These are phyloP conservation scores for Natrix natrix DNA, from an alignment of 2,797 vertebrate species.

Conservation along the genomic window DNA sequence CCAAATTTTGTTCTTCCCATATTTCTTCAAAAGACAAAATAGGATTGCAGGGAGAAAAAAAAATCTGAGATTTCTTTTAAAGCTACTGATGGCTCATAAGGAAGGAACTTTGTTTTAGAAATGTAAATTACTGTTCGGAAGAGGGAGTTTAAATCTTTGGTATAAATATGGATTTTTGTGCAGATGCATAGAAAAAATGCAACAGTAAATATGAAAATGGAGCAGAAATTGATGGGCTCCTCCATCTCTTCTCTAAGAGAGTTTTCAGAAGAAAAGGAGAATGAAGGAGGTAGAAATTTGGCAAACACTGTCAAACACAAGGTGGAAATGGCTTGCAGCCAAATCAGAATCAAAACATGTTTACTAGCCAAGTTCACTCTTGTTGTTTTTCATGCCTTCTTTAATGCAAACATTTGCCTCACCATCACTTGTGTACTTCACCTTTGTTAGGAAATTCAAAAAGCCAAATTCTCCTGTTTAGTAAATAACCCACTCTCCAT, in stretches of 20 bases:
- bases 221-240: background rate
- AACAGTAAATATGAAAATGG: background rate
- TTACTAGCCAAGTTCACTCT: background rate
- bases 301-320: background rate
- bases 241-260: background rate
- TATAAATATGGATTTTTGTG: background rate
- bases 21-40: background rate
- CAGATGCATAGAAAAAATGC: background rate
- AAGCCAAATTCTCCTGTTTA: background rate
- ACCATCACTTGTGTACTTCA: background rate
- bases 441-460: conserved; percentile 19
- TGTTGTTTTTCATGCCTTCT: background rate
- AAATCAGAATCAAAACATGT: background rate
- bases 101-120: background rate
- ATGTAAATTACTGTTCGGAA: background rate
- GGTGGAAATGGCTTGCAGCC: background rate
- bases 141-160: background rate
- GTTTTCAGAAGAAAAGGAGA: background rate
- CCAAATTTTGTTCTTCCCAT: background rate
- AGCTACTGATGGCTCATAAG: background rate
- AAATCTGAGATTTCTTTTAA: background rate
- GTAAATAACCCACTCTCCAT: background rate
- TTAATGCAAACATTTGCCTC: background rate
- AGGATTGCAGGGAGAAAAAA: background rate
- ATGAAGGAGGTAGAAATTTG: background rate